A percentile compares a stretch with the other conserved stretches of the same genome.
These are phyloP conservation scores for Chalcis sispes DNA, from an alignment of 2,888 invertebrate genomes.

Conservation along the genomic window DNA sequence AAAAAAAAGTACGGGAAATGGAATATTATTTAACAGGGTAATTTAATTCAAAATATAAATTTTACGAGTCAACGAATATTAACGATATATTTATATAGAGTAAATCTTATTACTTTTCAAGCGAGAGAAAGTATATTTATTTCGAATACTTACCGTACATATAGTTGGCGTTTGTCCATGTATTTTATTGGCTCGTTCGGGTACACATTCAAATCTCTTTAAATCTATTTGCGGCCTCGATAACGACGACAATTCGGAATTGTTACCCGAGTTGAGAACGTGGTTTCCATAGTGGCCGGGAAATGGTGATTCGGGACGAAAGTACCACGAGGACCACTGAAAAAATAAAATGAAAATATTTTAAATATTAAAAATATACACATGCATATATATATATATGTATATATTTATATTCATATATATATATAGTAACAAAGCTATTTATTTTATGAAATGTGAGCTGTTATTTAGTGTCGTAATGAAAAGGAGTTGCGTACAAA, in stretches of 20 bases:
- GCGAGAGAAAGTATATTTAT: neutral
- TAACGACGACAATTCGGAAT: slow-evolving; percentile 31
- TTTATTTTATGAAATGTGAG: slow-evolving; percentile 4
- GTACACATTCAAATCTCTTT: slow-evolving; percentile 62
- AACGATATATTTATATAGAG: neutral
- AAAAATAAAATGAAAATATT: slow-evolving; percentile 57
- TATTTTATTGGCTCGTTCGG: slow-evolving; percentile 65
- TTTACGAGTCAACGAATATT: neutral
- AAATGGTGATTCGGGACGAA: slow-evolving; percentile 69
- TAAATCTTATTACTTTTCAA: neutral
- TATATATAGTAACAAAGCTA: neutral
- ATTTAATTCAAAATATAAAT: slow-evolving; percentile 31
- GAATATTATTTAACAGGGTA: slow-evolving; percentile 49
- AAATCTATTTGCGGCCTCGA: slow-evolving; percentile 62
- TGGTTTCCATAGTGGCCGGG: slow-evolving; percentile 61
- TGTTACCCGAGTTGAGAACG: slow-evolving; percentile 56
- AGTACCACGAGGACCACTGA: slow-evolving; percentile 72
- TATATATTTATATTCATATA: too few relatives aligned
- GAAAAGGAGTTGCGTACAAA: neutral
- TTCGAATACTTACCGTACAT: slow-evolving; percentile 68
- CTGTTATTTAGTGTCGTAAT: neutral
- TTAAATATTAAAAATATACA: too few relatives aligned
- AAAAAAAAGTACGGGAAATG: slow-evolving; percentile 31
- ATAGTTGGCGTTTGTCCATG: slow-evolving; percentile 73
- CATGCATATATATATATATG: too few relatives aligned